A percentile compares a stretch with the other conserved stretches of the same genome.
Conservation (phyloP, 53 echinoderm and acorn worm genomes). For the Antedon mediterranea region DNA sequence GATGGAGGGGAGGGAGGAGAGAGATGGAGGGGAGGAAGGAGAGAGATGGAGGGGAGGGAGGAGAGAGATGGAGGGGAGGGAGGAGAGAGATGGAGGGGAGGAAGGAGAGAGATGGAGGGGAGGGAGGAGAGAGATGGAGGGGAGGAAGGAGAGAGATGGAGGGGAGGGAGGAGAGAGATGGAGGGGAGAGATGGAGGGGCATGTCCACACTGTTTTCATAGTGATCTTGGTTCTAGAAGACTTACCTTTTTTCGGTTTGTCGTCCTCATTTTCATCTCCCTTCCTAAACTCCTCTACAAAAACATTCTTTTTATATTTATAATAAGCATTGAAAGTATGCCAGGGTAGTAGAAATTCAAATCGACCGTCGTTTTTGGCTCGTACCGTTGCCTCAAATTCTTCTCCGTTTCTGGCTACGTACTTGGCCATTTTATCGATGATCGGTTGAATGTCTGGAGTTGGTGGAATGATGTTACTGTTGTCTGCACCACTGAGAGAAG, state of each 20-base stretch:
- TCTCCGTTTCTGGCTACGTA: constrained; percentile 95
- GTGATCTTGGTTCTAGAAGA: background rate
- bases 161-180: no score
- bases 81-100: no score
- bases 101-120: no score
- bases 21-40: no score
- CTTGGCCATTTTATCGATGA: constrained; percentile 93
- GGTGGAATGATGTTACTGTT: constrained; percentile 66
- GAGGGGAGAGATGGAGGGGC: no score
- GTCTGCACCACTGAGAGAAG: constrained; percentile 31
- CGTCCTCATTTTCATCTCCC: constrained; percentile 10
- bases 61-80: no score
- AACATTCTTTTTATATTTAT: constrained; percentile 79
- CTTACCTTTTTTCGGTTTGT: background rate
- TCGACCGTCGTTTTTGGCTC: constrained; percentile 61
- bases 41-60: no score
- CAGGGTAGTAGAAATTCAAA: constrained; percentile 86
- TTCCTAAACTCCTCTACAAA: constrained; percentile 51
- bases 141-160: no score
- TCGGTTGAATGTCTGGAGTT: constrained; percentile 88
- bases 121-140: no score
- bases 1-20: no score
- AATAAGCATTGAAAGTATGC: constrained; percentile 86
- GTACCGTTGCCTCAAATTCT: constrained; percentile 84
- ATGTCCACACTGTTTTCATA: no score